A percentile compares a stretch with the other conserved stretches of the same genome.
These are phyloP conservation scores for Anthopleura sola DNA, from an alignment of 64 coral and sea anemone species.

Conservation along the genomic window DNA sequence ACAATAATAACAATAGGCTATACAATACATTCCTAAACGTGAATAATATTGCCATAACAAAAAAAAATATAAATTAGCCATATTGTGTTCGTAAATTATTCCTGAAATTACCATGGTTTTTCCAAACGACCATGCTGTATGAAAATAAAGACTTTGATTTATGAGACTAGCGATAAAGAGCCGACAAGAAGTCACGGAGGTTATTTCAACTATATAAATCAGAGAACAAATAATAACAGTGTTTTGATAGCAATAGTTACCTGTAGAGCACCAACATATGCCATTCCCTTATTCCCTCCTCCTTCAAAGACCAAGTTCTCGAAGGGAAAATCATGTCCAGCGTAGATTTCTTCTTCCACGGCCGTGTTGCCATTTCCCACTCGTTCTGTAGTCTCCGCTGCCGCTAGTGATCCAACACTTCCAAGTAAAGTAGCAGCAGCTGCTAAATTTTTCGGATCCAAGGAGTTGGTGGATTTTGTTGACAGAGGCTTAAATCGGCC, in stretches of 20 bases:
- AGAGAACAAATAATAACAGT: background rate
- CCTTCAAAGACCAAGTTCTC: slow-evolving; percentile 98
- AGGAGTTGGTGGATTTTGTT: slow-evolving; percentile 15
- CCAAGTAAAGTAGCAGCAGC: slow-evolving; percentile 75
- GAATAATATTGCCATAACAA: slow-evolving; percentile 4
- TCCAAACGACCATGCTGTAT: background rate
- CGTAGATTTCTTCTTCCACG: slow-evolving; percentile 53
- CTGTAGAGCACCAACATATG: slow-evolving; percentile 94
- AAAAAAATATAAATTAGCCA: background rate
- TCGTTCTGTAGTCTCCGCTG: slow-evolving; percentile 71
- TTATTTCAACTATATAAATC: too few relatives aligned
- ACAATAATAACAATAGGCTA: background rate
- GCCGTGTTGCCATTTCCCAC: slow-evolving; percentile 40
- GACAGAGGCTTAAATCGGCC: slow-evolving; percentile 12
- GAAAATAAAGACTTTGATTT: background rate
- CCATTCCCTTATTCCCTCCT: slow-evolving; percentile 98
- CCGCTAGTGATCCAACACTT: slow-evolving; percentile 75
- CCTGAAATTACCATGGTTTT: background rate
- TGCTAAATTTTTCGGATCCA: slow-evolving; percentile 52
- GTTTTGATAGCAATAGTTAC: slow-evolving; percentile 29
- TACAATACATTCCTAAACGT: background rate
- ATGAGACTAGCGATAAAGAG: background rate
- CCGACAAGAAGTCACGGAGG: background rate
- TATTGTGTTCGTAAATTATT: background rate
- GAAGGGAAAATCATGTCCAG: slow-evolving; percentile 68